These are phyloP conservation scores for Poeciliopsis paucimaculata DNA, from an alignment of 2,797 vertebrate species.

Conservation along the genomic window DNA sequence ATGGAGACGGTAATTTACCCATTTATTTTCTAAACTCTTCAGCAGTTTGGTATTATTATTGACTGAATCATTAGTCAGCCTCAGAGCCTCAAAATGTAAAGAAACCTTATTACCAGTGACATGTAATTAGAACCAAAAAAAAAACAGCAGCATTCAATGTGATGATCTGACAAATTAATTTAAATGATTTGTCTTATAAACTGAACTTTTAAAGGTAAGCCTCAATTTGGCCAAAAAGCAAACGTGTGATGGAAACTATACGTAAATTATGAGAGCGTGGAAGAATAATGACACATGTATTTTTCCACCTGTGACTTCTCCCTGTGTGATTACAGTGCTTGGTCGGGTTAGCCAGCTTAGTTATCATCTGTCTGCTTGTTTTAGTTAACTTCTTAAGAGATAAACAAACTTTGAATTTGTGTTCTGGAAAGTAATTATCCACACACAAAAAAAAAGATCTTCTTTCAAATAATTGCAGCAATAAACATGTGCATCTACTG, in stretches of 20 bases:
- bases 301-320: not conserved
- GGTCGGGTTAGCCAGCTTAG: not conserved
- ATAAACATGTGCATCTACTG: not conserved
- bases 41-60: too few relatives aligned
- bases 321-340: constrained; percentile 15
- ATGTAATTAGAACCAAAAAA: not conserved
- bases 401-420: not conserved
- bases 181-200: not conserved
- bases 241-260: too few relatives aligned
- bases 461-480: too few relatives aligned
- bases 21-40: too few relatives aligned
- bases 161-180: not conserved
- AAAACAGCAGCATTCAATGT: not conserved
- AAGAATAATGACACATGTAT: too few relatives aligned
- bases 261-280: too few relatives aligned
- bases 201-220: not conserved
- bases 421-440: not conserved
- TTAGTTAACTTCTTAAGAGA: not conserved
- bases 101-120: too few relatives aligned
- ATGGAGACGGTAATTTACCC: not conserved
- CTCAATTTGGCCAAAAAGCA: too few relatives aligned
- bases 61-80: too few relatives aligned
- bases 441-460: not conserved
- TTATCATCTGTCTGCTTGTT: constrained; percentile 5
- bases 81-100: not conserved